Base-by-base conservation (phyloP, 2,797 vertebrate genomes). In the Pipistrellus pygmaeus region DNA sequence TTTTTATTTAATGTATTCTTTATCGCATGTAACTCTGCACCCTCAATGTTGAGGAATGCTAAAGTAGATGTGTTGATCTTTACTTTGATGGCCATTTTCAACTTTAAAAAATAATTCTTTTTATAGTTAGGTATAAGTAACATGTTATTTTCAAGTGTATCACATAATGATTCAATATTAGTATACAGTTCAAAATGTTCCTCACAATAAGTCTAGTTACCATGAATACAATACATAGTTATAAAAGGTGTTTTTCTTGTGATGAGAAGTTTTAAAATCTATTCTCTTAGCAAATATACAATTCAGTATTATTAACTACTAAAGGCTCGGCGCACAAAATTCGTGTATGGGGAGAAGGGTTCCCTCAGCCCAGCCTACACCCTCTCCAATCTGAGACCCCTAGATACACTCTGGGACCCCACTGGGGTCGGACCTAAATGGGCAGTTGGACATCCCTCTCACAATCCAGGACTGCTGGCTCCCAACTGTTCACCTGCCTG, bases 31-130 rank as follows among this genome's bases (percentile, higher is more conserved):
- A 32, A 46, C 13, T 17, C n/a, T 27, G 20, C 84, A 25, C 55
- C 72, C 77, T 48, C 53, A 48, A 3, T 48, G 21, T 13, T 90
- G 38, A 38, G 12, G 53, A 46, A 46, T 23, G 30, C 82, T 81
- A 15, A 53, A 71, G 57, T 38, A 30, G 8, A 41, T 21, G 75
- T 38, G 23, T 15, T 30, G 48, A 83, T 38, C 11, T 13, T 73
- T 35, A 69, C 57, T 51, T 78, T 81, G 68, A 78, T 73, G 91
- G 85, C 75, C 25, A 2, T 76, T 84, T 89, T 84, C 55, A 77
- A 32, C 51, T 72, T 44, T 8, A 20, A 66, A 66, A 66, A 32
- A 51, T 21, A 75, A 51, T 23, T 76, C 10, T 53, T 51, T 76
- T 53, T 32, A 32, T 32, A 51, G 23, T 62, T n/a, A n/a, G 57